A percentile compares a stretch with the other conserved stretches of the same genome.
Conservation (phyloP, 2,797 vertebrate species). For the Oreochromis grahami region DNA sequence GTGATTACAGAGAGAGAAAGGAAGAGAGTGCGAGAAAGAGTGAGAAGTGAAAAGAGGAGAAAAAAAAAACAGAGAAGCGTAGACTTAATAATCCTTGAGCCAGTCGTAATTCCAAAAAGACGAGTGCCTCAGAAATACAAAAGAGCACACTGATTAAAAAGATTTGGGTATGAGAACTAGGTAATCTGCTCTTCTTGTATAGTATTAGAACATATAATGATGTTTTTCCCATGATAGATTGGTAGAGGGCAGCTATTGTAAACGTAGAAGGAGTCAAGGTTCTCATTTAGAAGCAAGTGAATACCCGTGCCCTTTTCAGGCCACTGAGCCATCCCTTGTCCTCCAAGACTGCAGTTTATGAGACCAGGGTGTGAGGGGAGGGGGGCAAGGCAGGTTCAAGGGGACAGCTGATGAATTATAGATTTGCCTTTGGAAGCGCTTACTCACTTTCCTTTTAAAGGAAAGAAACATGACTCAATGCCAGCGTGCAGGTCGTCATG, state of each 20-base stretch:
- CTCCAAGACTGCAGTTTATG: conserved; percentile 68
- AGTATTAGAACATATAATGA: conserved; percentile 30
- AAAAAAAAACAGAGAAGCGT: conserved; percentile 1
- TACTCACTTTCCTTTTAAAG: conserved; percentile 71
- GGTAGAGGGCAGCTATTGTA: conserved; percentile 40
- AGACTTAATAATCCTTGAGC: conserved; percentile 34
- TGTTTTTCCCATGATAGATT: conserved; percentile 44
- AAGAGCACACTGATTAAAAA: conserved; percentile 40
- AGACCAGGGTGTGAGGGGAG: conserved; percentile 39
- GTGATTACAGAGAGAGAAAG: conserved; percentile 40
- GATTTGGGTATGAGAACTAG: conserved; percentile 17
- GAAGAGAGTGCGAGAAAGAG: not conserved
- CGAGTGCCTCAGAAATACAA: conserved; percentile 32
- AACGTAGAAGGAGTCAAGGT: conserved; percentile 59
- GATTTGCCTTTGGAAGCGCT: conserved; percentile 73
- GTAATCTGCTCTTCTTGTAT: conserved; percentile 19
- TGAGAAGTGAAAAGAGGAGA: not conserved
- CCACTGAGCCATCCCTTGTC: conserved; percentile 65
- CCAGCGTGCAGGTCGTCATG: conserved; percentile 43
- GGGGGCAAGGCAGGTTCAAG: conserved; percentile 63
- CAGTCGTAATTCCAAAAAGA: conserved; percentile 20
- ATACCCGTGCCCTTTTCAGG: conserved; percentile 69
- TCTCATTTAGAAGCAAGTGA: conserved; percentile 69
- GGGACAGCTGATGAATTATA: conserved; percentile 76
- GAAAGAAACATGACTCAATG: conserved; percentile 50